Base-by-base conservation (phyloP, 2,888 invertebrate species). In the Polydesmus complanatus region DNA sequence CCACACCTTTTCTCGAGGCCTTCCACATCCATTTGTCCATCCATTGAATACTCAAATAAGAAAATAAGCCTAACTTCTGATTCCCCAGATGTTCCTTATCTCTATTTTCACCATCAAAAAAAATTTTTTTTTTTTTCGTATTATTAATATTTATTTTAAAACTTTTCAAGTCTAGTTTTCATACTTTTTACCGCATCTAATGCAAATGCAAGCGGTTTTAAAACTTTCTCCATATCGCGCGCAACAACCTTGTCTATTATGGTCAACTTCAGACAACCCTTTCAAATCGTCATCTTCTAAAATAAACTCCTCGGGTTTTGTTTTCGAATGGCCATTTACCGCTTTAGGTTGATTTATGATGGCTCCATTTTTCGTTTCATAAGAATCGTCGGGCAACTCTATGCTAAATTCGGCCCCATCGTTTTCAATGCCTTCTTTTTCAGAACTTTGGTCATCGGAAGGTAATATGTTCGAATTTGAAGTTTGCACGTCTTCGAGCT, bases 41-140 rank as follows among this genome's bases (percentile, higher is more conserved):
- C 76, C 76, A 76, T 47, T 71, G 67, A 56, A 72, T 70, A 11
- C 73, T 72, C 60, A 74, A 68, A 66, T 69, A 70, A 11, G 72
- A 74, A 61, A 75, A 67, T 26, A 71, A 68, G 2, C 75, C 75
- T 21, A 72, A 68, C 25, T 69, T 67, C 1, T 48, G 21, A 47
- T 54, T 61, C 23, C 37, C 56, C 26, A 62, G 19, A 5, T 25
- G 27, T 22, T 60, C 54, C 37, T 60, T 61, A 27, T 62, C 27
- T 19, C 62, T 62, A 22, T 37, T 26, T 19, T n/a, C 19, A 25
- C n/a, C n/a, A 11, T 25, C 54, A 54, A 3, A 23, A 14, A 22
- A 54, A 22, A 11, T 26, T n/a, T 22, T 26, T 54, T 25, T 54
- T 26, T 8, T 5, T 8, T 3, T 18, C 23, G 54, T 23, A 18